Percentiles rank a stretch among this genome's conserved stretches.
Evolutionary conservation across 2,797 vertebrate genomes (phyloP).

Genomic region (Aldrovandia affinis): DNA sequence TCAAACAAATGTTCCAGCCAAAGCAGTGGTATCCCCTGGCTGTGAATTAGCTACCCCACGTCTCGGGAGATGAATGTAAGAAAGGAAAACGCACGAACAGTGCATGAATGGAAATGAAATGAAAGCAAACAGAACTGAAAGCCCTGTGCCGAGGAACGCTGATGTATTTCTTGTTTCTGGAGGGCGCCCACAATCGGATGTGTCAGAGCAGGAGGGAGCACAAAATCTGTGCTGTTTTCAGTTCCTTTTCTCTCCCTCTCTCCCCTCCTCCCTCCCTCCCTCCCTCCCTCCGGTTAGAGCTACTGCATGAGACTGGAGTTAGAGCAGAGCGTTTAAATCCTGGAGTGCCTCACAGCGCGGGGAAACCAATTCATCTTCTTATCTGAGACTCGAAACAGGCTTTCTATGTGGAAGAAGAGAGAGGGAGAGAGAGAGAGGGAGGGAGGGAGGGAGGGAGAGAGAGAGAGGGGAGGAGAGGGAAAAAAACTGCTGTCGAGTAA

Average conservation of each 20-base stretch:
- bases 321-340: conserved; percentile 82
- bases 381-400: conserved; percentile 83
- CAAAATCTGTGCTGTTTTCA: conserved; percentile 77
- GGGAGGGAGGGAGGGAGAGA: conserved; percentile 21
- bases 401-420: conserved; percentile 74
- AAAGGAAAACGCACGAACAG: conserved; percentile 35
- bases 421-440: conserved; percentile 22
- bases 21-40: conserved; percentile 41
- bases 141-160: conserved; percentile 44
- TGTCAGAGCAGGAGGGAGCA: conserved; percentile 55
- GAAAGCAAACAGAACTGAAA: conserved; percentile 52
- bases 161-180: conserved; percentile 54
- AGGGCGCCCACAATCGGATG: conserved; percentile 58
- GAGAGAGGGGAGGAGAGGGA: conserved; percentile 26
- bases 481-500: conserved; percentile 85
- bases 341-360: conserved; percentile 81
- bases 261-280: conserved; percentile 52
- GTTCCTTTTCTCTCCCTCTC: conserved; percentile 52
- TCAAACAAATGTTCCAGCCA: conserved; percentile 38
- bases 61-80: conserved; percentile 39
- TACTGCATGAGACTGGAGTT: conserved; percentile 72
- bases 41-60: conserved; percentile 55
- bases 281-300: conserved; percentile 67
- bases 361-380: conserved; percentile 87
- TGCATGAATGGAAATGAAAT: conserved; percentile 42